Base-by-base conservation (phyloP, 1,140 invertebrate genomes). In the Papilio machaon region DNA sequence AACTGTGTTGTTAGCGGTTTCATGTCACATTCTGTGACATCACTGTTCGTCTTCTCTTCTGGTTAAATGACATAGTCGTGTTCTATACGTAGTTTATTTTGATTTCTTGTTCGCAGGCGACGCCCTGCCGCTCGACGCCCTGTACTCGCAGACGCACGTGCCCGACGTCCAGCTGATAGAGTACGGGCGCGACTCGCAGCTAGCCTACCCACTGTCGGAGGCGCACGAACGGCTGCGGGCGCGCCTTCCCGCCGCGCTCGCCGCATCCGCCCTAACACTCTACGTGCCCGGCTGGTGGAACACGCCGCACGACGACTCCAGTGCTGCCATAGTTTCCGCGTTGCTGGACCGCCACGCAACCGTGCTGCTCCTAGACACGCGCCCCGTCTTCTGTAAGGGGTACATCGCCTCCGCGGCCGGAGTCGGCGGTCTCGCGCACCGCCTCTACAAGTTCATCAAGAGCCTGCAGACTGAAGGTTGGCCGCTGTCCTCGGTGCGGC, bases 401-500 rank as follows among this genome's bases (percentile, higher is more conserved):
- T 94, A 94, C 79, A 85, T 93, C 19, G 79, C 87, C 0, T 86
- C 93, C 1, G 90, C 91, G 0, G 86, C 90, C 1, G 82, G 88
- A 74, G 89, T 94, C 1, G 86, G 86, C 35, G 81, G 89, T 0
- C 70, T 93, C 11, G 88, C 90, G 0, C 83, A 88, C 17, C 86
- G 86, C 5, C 82, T 93, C 10, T 91, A 85, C 79, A 85, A 82
- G 38, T 91, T 94, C 76, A 83, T 94, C 8, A 88, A 84, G 60
- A 89, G 85, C 10, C 54, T 93, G 0, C 54, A 88, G 30, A 77
- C 80, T 0, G 81, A 86, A 7, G 95, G 96, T 0, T 90, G 94
- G 11, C 85, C 91, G 23, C 87, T 95, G 0, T 85, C 90, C 1
- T 82, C 94, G 0, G 95, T 97, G 3, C 97, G 98, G 89, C 85